These are phyloP conservation scores for Cheirogaleus major DNA, from an alignment of 2,797 vertebrate species.

Conservation along the genomic window DNA sequence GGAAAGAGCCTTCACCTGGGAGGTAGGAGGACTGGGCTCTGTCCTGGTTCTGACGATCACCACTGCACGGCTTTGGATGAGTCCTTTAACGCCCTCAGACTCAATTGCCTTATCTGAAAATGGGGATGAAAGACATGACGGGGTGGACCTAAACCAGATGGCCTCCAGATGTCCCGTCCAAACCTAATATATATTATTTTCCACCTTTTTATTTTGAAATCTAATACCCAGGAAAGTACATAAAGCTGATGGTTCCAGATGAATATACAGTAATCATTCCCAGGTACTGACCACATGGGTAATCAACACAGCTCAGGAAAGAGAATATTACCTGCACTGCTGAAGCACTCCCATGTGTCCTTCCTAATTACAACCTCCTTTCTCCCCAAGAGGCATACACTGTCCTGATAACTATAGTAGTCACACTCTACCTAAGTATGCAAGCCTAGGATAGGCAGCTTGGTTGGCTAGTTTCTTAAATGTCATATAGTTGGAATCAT, in stretches of 20 bases:
- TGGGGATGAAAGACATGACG: not conserved
- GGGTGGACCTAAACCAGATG: not conserved
- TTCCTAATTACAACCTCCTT: not conserved
- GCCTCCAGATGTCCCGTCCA: not conserved
- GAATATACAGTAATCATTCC: not conserved
- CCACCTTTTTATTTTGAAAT: conserved; percentile 30
- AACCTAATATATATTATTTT: not conserved
- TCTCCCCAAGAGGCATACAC: not conserved
- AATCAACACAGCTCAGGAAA: not conserved
- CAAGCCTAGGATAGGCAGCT: not conserved
- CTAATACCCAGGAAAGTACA: not conserved
- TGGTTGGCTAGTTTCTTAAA: not conserved
- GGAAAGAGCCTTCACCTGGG: not conserved
- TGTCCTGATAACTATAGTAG: not conserved
- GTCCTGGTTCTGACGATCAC: not conserved
- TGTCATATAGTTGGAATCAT: not conserved
- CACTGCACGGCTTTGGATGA: not conserved
- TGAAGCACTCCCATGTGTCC: not conserved
- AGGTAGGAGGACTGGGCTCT: not conserved
- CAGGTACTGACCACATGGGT: not conserved
- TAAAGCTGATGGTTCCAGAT: not conserved
- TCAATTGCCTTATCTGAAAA: conserved; percentile 5
- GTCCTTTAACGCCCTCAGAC: conserved; percentile 31
- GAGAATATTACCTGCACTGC: not conserved
- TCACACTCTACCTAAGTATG: not conserved